Base-by-base conservation (phyloP, 35 echinoderm and acorn worm species). In the Eucidaris tribuloides region DNA sequence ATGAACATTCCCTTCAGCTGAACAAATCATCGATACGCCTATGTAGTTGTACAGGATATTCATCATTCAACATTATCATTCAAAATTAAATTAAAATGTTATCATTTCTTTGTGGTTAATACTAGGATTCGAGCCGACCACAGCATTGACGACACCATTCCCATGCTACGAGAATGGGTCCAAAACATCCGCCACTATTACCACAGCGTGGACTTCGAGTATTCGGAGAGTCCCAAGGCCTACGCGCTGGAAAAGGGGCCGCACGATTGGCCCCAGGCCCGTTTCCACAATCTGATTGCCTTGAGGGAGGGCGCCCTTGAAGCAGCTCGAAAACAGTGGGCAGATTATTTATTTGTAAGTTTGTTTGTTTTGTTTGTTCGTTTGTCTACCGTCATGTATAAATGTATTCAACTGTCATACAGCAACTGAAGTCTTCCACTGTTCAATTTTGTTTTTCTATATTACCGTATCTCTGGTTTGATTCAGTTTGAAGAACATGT, bases 331-430 rank as follows among this genome's bases (percentile, higher is more conserved):
- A 71, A 24, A 49, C 76, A 89, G 14, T 97, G 94, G 94, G 94
- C 94, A 1, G 85, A 97, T 61, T 97, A 92, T 85, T 43, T 92
- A 72, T 89, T 89, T 85, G 94, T 97, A 58, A 97, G 94, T 92
- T n/a, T n/a, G n/a, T n/a, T n/a, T n/a, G n/a, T n/a, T n/a, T n/a
- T n/a, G n/a, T n/a, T n/a, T n/a, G n/a, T n/a, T n/a, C n/a, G n/a
- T n/a, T n/a, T n/a, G n/a, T n/a, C n/a, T n/a, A n/a, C n/a, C n/a
- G n/a, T n/a, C n/a, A n/a, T n/a, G n/a, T n/a, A n/a, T n/a, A n/a
- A n/a, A n/a, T n/a, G n/a, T n/a, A n/a, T n/a, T n/a, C n/a, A n/a
- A n/a, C n/a, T n/a, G n/a, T n/a, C n/a, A n/a, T n/a, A n/a, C n/a
- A n/a, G n/a, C n/a, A n/a, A n/a, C n/a, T n/a, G n/a, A n/a, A n/a